Evolutionary conservation across 2,113 vertebrate genomes (phyloP).

Genomic region (Crocuta crocuta): DNA sequence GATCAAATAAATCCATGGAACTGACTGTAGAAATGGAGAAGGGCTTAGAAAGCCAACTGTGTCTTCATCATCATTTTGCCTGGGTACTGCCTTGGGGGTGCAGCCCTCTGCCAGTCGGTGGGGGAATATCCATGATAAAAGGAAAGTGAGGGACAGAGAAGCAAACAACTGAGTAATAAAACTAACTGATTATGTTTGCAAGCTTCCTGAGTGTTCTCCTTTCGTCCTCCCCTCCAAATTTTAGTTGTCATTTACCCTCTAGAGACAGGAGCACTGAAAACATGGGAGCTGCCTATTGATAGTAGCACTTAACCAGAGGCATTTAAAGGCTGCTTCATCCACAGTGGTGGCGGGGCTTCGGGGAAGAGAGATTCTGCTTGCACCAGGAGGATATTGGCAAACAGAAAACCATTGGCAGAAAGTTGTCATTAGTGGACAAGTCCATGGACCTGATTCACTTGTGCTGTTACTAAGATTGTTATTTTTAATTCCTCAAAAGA

Average conservation of each 20-base stretch:
- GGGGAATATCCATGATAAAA: neutral
- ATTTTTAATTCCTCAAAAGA: conserved; percentile 15
- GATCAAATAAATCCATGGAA: neutral
- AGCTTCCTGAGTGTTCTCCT: neutral
- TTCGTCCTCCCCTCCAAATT: neutral
- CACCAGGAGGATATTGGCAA: neutral
- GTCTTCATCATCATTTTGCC: neutral
- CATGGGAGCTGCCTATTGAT: neutral
- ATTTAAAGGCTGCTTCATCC: conserved; percentile 30
- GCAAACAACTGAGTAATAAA: neutral
- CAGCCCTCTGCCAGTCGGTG: neutral
- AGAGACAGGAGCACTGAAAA: neutral
- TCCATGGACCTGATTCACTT: neutral
- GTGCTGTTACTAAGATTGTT: neutral
- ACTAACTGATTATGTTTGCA: neutral
- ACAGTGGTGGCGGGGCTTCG: neutral
- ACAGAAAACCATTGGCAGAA: neutral
- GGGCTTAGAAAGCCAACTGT: neutral
- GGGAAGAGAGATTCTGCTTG: neutral
- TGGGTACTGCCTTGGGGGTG: neutral
- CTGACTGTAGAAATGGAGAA: neutral
- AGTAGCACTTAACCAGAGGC: neutral
- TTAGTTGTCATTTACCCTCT: neutral
- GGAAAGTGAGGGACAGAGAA: neutral
- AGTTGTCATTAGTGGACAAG: neutral